These are phyloP conservation scores for Pristionchus entomophagus DNA, from an alignment of 2,888 invertebrate species.

Conservation along the genomic window DNA sequence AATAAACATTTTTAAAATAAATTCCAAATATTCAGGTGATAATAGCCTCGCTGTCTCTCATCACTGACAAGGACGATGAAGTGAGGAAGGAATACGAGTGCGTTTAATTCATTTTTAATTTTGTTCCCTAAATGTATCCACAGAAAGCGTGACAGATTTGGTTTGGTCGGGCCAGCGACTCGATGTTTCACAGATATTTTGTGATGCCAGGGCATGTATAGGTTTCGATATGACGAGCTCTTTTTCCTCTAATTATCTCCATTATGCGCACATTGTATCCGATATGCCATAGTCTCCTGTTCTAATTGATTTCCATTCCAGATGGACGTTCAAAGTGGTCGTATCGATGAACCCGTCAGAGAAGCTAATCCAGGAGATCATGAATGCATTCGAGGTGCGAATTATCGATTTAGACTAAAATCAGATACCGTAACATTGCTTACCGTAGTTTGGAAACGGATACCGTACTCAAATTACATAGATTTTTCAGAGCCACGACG, in stretches of 20 bases:
- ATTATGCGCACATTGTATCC: no score
- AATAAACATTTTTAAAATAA: background rate
- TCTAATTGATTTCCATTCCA: no score
- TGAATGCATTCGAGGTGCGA: slow-evolving; percentile 31
- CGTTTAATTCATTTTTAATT: background rate
- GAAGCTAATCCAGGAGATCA: background rate
- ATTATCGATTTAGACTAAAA: background rate
- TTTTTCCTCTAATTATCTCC: no score
- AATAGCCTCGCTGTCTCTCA: slow-evolving; percentile 3
- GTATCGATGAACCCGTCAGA: slow-evolving; percentile 27
- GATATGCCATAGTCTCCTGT: no score
- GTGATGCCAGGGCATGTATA: background rate
- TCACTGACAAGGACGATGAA: slow-evolving; percentile 26
- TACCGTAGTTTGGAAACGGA: no score
- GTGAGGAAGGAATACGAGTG: slow-evolving; percentile 37
- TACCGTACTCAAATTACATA: background rate
- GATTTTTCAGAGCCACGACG: background rate
- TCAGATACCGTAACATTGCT: no score
- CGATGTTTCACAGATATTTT: background rate
- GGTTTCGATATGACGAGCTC: background rate
- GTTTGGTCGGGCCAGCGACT: no score
- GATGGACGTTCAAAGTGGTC: slow-evolving; percentile 43
- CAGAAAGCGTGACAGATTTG: no score
- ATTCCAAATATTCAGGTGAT: background rate
- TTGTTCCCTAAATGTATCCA: no score